Percentiles rank a stretch among this genome's conserved stretches.
Conservation (phyloP, 2,113 vertebrate genomes). For the Phrynosoma blainvillii region DNA sequence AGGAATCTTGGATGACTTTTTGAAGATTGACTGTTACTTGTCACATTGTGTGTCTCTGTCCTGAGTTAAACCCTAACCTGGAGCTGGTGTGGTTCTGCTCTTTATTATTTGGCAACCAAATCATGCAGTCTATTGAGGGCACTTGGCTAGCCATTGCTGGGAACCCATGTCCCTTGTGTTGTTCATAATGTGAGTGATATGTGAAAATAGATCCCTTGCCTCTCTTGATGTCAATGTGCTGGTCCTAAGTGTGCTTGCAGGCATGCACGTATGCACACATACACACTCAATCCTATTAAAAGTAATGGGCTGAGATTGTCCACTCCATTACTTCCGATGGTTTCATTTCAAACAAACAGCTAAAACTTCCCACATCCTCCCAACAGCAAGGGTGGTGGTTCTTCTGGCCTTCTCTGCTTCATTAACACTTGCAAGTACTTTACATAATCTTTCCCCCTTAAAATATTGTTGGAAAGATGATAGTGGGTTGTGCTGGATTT, state of each 20-base stretch:
- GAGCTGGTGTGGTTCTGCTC: rapidly evolving
- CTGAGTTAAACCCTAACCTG: not conserved
- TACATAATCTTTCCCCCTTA: constrained; percentile 28
- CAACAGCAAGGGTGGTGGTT: constrained; percentile 24
- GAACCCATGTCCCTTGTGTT: constrained; percentile 7
- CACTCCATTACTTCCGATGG: constrained; percentile 68
- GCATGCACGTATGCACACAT: rapidly evolving
- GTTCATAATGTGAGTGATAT: constrained; percentile 15
- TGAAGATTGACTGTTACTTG: rapidly evolving
- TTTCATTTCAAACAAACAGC: constrained; percentile 50
- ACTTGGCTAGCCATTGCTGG: constrained; percentile 17
- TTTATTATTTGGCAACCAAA: not conserved
- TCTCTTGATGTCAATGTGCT: not conserved
- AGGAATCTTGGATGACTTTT: not conserved
- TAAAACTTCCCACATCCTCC: constrained; percentile 50
- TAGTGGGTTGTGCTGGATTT: constrained; percentile 22
- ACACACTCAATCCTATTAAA: constrained; percentile 52
- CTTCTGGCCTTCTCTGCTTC: constrained; percentile 46
- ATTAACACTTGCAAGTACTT: constrained; percentile 29
- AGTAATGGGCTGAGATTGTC: constrained; percentile 67
- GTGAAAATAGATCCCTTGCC: constrained; percentile 46
- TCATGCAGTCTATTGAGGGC: not conserved
- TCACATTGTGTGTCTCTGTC: rapidly evolving
- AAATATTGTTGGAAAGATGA: constrained; percentile 45
- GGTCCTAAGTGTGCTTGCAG: not conserved